Evolutionary conservation across 2,888 invertebrate species (phyloP), one percentile per base, ranked within the genome.

Genomic region (Volucella bombylans): DNA sequence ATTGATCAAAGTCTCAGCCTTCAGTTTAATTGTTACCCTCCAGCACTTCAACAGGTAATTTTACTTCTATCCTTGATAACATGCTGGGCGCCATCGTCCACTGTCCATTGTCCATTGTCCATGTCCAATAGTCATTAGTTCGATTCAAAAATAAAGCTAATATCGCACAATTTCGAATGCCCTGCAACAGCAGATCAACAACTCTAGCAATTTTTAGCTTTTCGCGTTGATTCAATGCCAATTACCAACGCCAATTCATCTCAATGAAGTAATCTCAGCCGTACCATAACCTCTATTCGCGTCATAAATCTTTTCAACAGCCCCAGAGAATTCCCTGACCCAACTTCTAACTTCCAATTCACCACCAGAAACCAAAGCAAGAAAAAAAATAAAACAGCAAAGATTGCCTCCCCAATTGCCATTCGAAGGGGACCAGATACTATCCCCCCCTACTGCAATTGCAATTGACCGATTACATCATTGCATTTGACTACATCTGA

Each of bases 381-480:
- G 2, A 23, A 23, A 2, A 31, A 31, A 31, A 31, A 31, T 6
- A 31, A 31, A 31, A 31, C 0, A 31, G 6, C 64, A 71, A 54
- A 68, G 23, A 54, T 15, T 54, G 61, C 62, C 45, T 55, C 47
- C 1, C 6, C 57, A 41, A 31, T 68, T 31, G 31, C 31, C 31
- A 31, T 31, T 31, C 41, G 62, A 55, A 57, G 69, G 74, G 54
- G 61, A 39, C 49, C 9, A n/a, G 14, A n/a, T 12, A 18, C 52
- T 11, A 55, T 18, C 64, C 49, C 12, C 55, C n/a, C 57, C 45
- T 0, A 11, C n/a, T 45, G 15, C 41, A 59, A 72, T 38, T 68
- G 71, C 81, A 77, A 77, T 72, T 85, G 85, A 85, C 85, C 81
- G 85, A 85, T 85, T 81, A 72, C 85, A 85, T 85, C 85, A 85